These are phyloP conservation scores for Genyomyrus donnyi DNA, from an alignment of 2,113 vertebrate genomes.

Conservation along the genomic window DNA sequence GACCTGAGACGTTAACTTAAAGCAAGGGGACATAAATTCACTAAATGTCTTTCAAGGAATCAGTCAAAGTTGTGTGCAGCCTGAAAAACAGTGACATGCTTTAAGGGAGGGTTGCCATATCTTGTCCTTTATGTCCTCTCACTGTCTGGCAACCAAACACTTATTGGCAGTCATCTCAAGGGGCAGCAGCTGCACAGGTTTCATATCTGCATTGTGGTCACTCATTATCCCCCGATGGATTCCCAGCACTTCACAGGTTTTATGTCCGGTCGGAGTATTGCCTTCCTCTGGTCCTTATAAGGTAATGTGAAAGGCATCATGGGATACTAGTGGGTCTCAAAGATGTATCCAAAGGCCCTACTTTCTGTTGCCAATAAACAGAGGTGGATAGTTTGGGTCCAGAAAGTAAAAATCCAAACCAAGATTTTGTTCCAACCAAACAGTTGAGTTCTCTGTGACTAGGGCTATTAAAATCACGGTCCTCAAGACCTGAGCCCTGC, in stretches of 20 bases:
- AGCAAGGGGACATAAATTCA: neutral
- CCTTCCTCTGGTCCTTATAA: neutral
- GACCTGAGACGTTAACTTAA: neutral
- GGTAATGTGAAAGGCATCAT: neutral
- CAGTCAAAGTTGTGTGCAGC: neutral
- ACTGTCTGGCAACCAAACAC: neutral
- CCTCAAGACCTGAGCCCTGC: too few relatives aligned
- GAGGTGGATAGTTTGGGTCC: neutral
- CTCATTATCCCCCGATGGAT: neutral
- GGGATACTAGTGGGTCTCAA: neutral
- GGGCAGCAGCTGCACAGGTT: neutral
- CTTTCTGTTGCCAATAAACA: neutral
- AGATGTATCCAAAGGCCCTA: neutral
- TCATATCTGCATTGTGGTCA: neutral
- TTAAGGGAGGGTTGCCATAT: constrained; percentile 5
- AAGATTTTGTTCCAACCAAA: too few relatives aligned
- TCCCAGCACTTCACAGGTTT: neutral
- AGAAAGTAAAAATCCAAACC: too few relatives aligned
- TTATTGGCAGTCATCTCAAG: neutral
- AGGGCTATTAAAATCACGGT: neutral
- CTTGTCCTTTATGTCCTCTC: neutral
- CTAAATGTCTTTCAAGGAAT: neutral
- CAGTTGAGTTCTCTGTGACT: neutral
- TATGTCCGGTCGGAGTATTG: neutral
- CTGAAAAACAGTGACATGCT: neutral